A percentile compares a stretch with the other conserved stretches of the same genome.
phyloP scores from a whole-genome alignment of 1,140 invertebrate genomes.

The Dryas iulia region DNA sequence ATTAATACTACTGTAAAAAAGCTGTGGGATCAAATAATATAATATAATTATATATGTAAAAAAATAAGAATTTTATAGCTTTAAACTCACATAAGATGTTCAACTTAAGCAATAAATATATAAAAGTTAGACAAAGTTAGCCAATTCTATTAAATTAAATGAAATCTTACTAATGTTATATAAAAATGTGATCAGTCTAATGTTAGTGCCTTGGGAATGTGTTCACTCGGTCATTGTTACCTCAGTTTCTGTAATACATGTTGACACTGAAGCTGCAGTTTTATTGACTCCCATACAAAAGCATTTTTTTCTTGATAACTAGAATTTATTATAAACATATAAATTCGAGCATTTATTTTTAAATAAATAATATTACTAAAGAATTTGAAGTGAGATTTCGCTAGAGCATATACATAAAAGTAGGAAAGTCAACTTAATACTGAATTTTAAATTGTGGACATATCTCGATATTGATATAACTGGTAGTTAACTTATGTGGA shows the following conservation, averaged over 20 bases:
- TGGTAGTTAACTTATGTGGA: too few relatives aligned
- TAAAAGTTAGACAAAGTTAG: not conserved
- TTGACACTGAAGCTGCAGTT: not conserved
- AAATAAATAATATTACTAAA: not conserved
- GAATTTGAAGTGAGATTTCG: too few relatives aligned
- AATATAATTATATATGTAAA: too few relatives aligned
- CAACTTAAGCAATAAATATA: not conserved
- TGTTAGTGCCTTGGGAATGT: constrained; percentile 22
- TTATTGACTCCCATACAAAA: constrained; percentile 5
- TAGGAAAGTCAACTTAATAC: too few relatives aligned
- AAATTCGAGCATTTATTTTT: not conserved
- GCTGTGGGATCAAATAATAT: not conserved
- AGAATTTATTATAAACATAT: constrained; percentile 11
- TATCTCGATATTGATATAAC: too few relatives aligned
- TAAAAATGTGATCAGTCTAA: not conserved
- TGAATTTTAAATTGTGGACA: too few relatives aligned
- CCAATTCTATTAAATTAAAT: not conserved
- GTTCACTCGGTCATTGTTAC: constrained; percentile 30
- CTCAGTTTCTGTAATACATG: constrained; percentile 24
- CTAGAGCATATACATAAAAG: too few relatives aligned
- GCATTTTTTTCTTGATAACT: not conserved
- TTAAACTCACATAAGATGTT: not conserved
- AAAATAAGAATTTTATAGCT: too few relatives aligned
- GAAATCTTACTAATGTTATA: not conserved
- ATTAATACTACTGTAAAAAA: not conserved